A percentile compares a stretch with the other conserved stretches of the same genome.
Evolutionary conservation across 2,113 vertebrate genomes (phyloP).

Genomic region (Pachycephala philippinensis): DNA sequence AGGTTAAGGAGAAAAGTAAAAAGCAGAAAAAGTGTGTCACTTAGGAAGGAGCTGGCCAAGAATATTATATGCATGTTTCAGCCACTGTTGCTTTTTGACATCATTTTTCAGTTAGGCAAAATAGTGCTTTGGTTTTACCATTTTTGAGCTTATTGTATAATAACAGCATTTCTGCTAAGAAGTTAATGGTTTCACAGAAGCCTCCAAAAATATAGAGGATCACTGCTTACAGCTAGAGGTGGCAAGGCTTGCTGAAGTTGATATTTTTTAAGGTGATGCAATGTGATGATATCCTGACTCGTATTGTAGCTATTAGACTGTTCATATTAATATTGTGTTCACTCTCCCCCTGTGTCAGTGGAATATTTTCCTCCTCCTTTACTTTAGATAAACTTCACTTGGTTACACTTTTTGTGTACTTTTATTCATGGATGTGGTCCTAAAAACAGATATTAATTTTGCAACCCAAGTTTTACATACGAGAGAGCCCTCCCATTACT

Average conservation of each 20-base stretch:
- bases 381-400: background rate
- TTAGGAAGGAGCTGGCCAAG: background rate
- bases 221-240: background rate
- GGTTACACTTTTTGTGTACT: background rate
- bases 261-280: background rate
- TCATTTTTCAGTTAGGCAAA: background rate
- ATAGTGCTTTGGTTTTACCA: background rate
- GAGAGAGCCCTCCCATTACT: background rate
- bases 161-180: background rate
- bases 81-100: background rate
- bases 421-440: background rate
- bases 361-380: background rate
- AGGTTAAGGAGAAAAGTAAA: background rate
- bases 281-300: background rate
- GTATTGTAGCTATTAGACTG: background rate
- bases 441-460: background rate
- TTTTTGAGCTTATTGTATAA: background rate
- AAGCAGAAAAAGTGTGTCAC: background rate
- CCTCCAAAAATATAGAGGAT: background rate
- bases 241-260: background rate
- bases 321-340: background rate
- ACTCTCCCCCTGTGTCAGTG: background rate
- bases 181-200: background rate
- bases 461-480: background rate
- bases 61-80: background rate